Percentiles rank a stretch among this genome's conserved stretches.
These are phyloP conservation scores for Pteruthius melanotis DNA, from an alignment of 2,113 vertebrate species.

Conservation along the genomic window DNA sequence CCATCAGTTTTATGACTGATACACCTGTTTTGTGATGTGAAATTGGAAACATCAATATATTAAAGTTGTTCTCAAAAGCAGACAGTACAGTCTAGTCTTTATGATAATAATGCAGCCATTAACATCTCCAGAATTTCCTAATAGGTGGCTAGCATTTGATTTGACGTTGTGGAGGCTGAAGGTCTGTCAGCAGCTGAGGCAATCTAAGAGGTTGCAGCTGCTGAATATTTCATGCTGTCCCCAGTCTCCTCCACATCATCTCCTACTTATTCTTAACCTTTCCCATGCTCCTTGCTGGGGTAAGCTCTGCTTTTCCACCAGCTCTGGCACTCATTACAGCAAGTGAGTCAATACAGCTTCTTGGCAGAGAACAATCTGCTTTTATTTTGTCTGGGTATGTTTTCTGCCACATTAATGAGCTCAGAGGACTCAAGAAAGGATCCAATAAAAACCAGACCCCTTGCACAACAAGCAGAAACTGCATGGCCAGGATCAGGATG, in stretches of 20 bases:
- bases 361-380: not conserved
- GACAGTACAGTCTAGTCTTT: not conserved
- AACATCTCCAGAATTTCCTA: not conserved
- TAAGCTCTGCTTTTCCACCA: conserved; percentile 37
- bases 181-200: not conserved
- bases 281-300: conserved; percentile 40
- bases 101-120: not conserved
- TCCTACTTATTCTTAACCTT: conserved; percentile 35
- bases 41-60: not conserved
- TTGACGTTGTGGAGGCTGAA: not conserved
- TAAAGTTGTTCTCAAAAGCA: not conserved
- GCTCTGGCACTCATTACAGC: conserved; percentile 25
- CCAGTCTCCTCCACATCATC: not conserved
- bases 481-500: not conserved
- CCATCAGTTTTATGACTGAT: not conserved
- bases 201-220: not conserved
- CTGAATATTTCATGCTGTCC: conserved; percentile 4
- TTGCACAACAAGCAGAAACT: not conserved
- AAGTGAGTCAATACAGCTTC: conserved; percentile 49
- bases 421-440: not conserved
- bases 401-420: conserved; percentile 49
- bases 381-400: conserved; percentile 48
- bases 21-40: not conserved
- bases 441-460: not conserved
- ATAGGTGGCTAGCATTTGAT: not conserved